Evolutionary conservation across 1,140 invertebrate species (phyloP).

Genomic region (Bombus ignitus): DNA sequence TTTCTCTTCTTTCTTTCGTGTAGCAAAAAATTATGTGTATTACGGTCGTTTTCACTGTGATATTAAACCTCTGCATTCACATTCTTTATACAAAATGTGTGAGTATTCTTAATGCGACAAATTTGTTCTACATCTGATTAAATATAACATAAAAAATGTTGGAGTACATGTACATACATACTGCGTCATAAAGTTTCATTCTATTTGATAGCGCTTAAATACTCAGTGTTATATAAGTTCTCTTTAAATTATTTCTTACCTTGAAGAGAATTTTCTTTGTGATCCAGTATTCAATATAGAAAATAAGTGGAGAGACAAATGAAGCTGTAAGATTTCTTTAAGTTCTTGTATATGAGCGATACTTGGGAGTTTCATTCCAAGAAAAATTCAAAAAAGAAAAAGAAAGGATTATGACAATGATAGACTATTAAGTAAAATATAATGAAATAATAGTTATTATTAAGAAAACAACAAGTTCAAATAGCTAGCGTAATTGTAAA

Average conservation of each 20-base stretch:
- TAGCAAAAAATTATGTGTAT: too few species aligned
- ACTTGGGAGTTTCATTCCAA: not conserved
- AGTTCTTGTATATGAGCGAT: too few species aligned
- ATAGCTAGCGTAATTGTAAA: slow-evolving; percentile 22
- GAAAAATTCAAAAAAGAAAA: not conserved
- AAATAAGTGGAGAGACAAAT: not conserved
- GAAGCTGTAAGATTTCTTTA: not conserved
- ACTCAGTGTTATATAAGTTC: slow-evolving; percentile 5
- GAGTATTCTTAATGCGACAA: not conserved
- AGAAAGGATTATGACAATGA: not conserved
- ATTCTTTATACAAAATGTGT: not conserved
- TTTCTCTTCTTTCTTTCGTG: not conserved
- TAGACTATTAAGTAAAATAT: not conserved
- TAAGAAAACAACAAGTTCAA: slow-evolving; percentile 2
- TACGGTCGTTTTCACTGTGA: not conserved
- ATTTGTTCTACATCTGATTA: not conserved
- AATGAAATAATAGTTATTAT: not conserved
- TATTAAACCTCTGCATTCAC: slow-evolving; percentile 2
- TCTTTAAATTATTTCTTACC: not conserved
- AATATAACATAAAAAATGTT: not conserved
- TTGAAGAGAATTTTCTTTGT: not conserved
- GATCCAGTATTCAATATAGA: not conserved
- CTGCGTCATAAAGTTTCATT: not conserved
- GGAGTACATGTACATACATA: not conserved
- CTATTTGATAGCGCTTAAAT: not conserved